These are phyloP conservation scores for Orycteropus afer DNA, from an alignment of 2,113 vertebrate genomes.

Conservation along the genomic window DNA sequence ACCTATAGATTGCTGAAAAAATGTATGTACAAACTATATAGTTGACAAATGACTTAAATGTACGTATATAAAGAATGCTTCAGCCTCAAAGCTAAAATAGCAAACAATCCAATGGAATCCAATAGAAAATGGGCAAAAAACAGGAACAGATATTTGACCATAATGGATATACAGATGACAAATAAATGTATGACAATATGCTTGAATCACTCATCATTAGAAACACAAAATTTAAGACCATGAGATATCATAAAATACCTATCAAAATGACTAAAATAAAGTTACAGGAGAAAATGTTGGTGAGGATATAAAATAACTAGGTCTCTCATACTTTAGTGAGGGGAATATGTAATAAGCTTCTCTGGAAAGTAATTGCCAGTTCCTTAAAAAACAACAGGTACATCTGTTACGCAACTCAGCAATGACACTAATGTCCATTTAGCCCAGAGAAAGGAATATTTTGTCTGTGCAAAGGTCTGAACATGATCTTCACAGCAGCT, in stretches of 20 bases:
- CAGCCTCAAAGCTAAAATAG: constrained; percentile 18
- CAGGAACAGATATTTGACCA: not conserved
- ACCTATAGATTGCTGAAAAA: not conserved
- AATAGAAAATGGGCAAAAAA: not conserved
- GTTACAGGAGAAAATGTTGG: not conserved
- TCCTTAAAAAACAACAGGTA: not conserved
- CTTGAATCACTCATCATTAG: not conserved
- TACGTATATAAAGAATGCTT: not conserved
- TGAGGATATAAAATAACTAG: not conserved
- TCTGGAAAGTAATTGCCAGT: not conserved
- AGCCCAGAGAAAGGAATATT: not conserved
- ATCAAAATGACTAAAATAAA: not conserved
- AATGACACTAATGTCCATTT: not conserved
- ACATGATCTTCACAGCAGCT: not conserved
- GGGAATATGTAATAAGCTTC: not conserved
- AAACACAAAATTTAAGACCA: not conserved
- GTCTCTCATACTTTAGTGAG: not conserved
- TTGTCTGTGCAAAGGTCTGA: not conserved
- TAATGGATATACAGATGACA: not conserved
- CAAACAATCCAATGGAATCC: not conserved
- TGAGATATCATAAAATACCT: not conserved
- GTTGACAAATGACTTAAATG: not conserved
- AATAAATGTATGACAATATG: not conserved
- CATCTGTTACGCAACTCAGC: not conserved
- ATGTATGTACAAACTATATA: constrained; percentile 5